Evolutionary conservation across 2,113 vertebrate genomes (phyloP), one percentile per base, ranked within the genome.

Genomic region (Baryphthengus martii): DNA sequence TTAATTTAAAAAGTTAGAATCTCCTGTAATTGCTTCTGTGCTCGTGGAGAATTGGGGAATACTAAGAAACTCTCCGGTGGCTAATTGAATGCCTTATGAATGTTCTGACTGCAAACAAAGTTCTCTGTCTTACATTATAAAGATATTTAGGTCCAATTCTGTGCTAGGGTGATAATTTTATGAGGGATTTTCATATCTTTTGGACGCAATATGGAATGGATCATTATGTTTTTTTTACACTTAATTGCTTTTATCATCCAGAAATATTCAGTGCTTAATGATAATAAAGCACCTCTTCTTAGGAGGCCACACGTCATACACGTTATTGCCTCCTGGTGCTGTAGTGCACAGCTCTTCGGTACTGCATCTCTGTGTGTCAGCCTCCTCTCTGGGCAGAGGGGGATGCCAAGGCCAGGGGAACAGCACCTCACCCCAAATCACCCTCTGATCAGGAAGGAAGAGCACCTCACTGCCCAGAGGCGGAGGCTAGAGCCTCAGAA

Each of bases 221-320:
- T 95, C 95, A 93, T 97, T 97, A 87, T 90, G 59, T 84, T 89
- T 94, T 94, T 95, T 93, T 91, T 77, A 88, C 92, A 89, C 86
- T 79, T 96, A 96, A 96, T 97, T 94, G 90, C 90, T 94, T 96
- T 93, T 95, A 96, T 94, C 83, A 96, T 90, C 70, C 70, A 81
- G 92, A 89, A 95, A 89, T 92, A 90, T 23, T 79, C 76, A 26
- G 66, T 2, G 2, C 80, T 85, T 94, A 94, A 96, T 94, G 95
- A 90, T 72, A 95, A 90, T 62, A 95, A 93, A 95, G 83, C 85
- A 49, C n/a, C 82, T 49, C 28, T 78, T 61, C 56, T 68, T n/a
- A 72, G 77, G 88, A 96, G 88, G 92, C 83, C 96, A 92, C 82
- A 84, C 79, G 49, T 21, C 35, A n/a, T n/a, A 17, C 17, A 11